Evolutionary conservation across 2,797 vertebrate genomes (phyloP), one percentile per base, ranked within the genome.

Genomic region (Brotula barbata): DNA sequence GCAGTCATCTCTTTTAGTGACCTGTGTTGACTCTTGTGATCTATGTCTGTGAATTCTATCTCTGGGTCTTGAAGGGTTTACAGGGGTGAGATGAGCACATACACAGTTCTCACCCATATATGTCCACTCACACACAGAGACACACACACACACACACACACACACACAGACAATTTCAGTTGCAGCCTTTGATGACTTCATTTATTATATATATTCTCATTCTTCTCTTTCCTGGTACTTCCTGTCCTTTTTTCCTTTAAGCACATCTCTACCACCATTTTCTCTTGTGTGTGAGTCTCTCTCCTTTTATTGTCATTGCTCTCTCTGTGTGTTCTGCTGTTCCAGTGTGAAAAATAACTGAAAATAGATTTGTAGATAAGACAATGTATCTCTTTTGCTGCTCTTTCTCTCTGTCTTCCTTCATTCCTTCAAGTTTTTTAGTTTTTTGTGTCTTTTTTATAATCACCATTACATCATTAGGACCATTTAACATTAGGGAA

Each of bases 401-500:
- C 40, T 56, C 14, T 58, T 25, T 39, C 40, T 70, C 40, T 50
- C 39, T 25, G 21, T 52, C 34, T 22, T 50, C 19, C 16, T 45
- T 71, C 54, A 44, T 78, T 76, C 47, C 2, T 46, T 52, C 28
- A 34, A 54, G 16, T 72, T 71, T 59, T 41, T 42, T 5, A 6
- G 31, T 33, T 34, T 50, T 71, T 58, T 55, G 42, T 54, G 40
- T 58, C 51, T 61, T 36, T 10, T 36, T 10, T 36, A 14, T 4
- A 12, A n/a, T n/a, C n/a, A n/a, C n/a, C n/a, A n/a, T 4, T 5
- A 20, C 47, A 73, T 36, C 40, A 65, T 56, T 71, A 57, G 49
- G 57, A 19, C 42, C 62, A 75, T 84, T 81, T 72, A 64, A 68
- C 74, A 71, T 42, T 2, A 14, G 22, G 61, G 31, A 59, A 22